A percentile compares a stretch with the other conserved stretches of the same genome.
These are phyloP conservation scores for Saccostrea cuccullata DNA, from an alignment of 1,140 invertebrate species.

Conservation along the genomic window DNA sequence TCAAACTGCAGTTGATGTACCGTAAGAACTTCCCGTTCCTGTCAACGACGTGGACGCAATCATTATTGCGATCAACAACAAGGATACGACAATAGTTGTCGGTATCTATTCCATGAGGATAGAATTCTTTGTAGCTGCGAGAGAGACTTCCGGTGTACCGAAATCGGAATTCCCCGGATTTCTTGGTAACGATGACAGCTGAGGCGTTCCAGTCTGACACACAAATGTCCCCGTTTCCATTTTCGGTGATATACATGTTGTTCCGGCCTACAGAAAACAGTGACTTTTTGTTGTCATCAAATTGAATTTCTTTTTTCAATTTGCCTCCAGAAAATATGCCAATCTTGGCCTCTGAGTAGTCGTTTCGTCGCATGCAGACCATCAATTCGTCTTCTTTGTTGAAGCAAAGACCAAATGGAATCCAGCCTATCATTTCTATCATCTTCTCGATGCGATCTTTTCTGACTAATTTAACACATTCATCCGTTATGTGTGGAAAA, in stretches of 20 bases:
- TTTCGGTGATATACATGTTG: conserved; percentile 25
- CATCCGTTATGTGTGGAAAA: conserved; percentile 11
- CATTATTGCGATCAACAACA: background rate
- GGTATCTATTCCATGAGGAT: background rate
- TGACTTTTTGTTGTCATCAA: background rate
- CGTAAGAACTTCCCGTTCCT: conserved; percentile 22
- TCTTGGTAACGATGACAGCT: background rate
- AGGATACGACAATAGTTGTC: conserved; percentile 28
- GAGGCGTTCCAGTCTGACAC: conserved; percentile 19
- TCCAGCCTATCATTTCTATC: background rate
- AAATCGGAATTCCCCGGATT: conserved; percentile 12
- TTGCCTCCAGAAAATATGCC: background rate
- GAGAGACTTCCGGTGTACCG: background rate
- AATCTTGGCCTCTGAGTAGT: background rate
- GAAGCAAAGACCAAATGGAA: conserved; percentile 20
- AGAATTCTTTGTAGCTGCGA: conserved; percentile 1
- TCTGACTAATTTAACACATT: conserved; percentile 3
- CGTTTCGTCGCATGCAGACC: conserved; percentile 5
- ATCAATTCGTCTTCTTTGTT: background rate
- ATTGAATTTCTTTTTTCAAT: conserved; percentile 5
- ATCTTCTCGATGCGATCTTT: background rate
- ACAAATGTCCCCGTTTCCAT: conserved; percentile 22
- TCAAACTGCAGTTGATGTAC: background rate
- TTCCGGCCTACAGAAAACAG: background rate
- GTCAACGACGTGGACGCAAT: conserved; percentile 11